These are phyloP conservation scores for Characodon lateralis DNA, from an alignment of 2,797 vertebrate genomes.

Conservation along the genomic window DNA sequence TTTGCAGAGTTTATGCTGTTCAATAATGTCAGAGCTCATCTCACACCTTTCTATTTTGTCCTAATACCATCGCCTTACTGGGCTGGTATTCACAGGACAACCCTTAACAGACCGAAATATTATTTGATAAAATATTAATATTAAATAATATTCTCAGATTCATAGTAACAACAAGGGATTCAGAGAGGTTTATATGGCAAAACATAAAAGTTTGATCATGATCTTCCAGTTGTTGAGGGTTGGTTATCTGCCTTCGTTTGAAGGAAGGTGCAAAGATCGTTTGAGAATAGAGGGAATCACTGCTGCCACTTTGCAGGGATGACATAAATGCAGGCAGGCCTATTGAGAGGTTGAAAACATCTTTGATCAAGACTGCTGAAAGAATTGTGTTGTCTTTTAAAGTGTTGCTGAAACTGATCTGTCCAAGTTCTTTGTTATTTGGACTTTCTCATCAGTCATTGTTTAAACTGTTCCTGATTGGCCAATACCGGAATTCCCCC, in stretches of 20 bases:
- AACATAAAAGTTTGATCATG: too few relatives aligned
- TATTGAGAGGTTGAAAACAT: conserved; percentile 8
- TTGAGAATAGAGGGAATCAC: neutral
- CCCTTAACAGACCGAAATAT: too few relatives aligned
- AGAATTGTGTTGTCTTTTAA: too few relatives aligned
- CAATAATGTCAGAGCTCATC: too few relatives aligned
- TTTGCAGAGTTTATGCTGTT: too few relatives aligned
- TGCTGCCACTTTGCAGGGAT: neutral
- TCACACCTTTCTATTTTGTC: too few relatives aligned
- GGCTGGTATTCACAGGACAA: too few relatives aligned
- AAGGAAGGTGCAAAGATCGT: neutral
- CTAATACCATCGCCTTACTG: too few relatives aligned
- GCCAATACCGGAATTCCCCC: neutral
- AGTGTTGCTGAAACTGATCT: conserved; percentile 9
- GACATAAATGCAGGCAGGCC: conserved; percentile 1
- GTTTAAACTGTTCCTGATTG: conserved; percentile 21
- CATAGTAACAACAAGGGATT: neutral
- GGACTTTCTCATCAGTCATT: conserved; percentile 16
- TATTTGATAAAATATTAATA: too few relatives aligned
- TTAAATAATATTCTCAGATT: too few relatives aligned
- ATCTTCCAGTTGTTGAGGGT: too few relatives aligned
- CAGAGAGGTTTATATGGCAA: neutral
- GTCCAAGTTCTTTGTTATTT: conserved; percentile 8
- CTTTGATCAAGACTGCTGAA: neutral
- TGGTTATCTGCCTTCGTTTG: too few relatives aligned